Percentiles rank a stretch among this genome's conserved stretches.
These are phyloP conservation scores for Pammene fasciana DNA, from an alignment of 2,888 invertebrate species.

Conservation along the genomic window DNA sequence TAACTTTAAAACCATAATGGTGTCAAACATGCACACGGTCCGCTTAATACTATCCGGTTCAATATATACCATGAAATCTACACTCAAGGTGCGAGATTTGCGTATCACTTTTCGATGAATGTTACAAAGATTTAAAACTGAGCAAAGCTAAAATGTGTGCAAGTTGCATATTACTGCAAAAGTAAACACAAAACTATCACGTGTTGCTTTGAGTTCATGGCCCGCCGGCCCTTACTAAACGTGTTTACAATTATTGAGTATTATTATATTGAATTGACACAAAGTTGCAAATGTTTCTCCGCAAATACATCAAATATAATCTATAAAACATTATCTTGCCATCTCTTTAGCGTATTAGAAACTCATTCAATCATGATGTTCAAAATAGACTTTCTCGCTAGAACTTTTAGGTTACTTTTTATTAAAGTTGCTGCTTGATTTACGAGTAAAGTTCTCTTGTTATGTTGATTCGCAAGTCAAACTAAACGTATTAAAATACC, in stretches of 20 bases:
- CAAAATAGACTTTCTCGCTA: conserved; percentile 35
- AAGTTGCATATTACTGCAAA: conserved; percentile 10
- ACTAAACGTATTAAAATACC: conserved; percentile 20
- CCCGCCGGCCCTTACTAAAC: conserved; percentile 19
- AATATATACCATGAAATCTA: too few relatives aligned
- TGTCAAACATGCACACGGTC: too few relatives aligned
- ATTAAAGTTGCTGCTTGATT: conserved; percentile 32
- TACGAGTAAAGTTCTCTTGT: conserved; percentile 33
- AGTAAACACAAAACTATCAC: conserved; percentile 35
- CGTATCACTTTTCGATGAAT: too few relatives aligned
- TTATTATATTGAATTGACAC: too few relatives aligned
- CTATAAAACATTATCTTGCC: conserved; percentile 17
- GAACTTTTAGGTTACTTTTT: conserved; percentile 38
- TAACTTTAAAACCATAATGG: too few relatives aligned
- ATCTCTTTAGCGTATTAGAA: conserved; percentile 29
- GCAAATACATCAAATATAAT: conserved; percentile 33
- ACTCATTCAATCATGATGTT: conserved; percentile 39
- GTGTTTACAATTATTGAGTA: conserved; percentile 43
- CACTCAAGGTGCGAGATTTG: too few relatives aligned
- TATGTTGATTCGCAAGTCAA: conserved; percentile 27
- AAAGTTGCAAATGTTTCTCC: conserved; percentile 41
- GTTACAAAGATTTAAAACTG: too few relatives aligned
- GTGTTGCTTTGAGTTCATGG: conserved; percentile 37
- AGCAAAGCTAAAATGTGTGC: neutral
- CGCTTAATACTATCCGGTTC: too few relatives aligned